phyloP scores from a whole-genome alignment of 2,888 invertebrate genomes.

The Tetragnatha montana region DNA sequence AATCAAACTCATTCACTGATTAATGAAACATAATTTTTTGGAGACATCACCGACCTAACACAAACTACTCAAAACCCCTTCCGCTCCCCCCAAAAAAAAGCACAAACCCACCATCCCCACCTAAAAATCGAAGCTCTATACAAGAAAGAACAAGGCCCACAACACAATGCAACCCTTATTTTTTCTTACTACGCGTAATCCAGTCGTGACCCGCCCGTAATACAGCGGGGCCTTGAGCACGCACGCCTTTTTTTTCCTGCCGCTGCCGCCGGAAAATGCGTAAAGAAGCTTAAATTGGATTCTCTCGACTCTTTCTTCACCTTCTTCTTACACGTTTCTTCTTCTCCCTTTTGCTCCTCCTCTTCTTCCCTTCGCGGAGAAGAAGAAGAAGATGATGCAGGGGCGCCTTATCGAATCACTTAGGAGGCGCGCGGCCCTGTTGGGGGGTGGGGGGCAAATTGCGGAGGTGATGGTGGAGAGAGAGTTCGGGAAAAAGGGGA shows the following conservation, averaged over 20 bases:
- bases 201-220: constrained; percentile 45
- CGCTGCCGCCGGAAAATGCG: constrained; percentile 24
- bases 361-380: not conserved
- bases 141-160: not conserved
- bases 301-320: constrained; percentile 62
- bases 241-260: constrained; percentile 49
- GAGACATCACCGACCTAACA: not conserved
- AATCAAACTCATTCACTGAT: too few relatives aligned
- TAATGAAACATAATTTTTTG: too few relatives aligned
- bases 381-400: constrained; percentile 52
- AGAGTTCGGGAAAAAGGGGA: not conserved
- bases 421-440: constrained; percentile 35
- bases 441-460: constrained; percentile 49
- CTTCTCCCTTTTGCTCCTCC: constrained; percentile 9
- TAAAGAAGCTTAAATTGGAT: constrained; percentile 70
- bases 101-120: not conserved
- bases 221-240: constrained; percentile 45
- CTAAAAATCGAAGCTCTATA: not conserved
- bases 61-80: constrained; percentile 3
- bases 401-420: constrained; percentile 62
- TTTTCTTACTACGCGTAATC: constrained; percentile 37
- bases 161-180: constrained; percentile 13
- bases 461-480: not conserved
- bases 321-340: constrained; percentile 58
- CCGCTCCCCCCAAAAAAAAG: not conserved